Base-by-base conservation (phyloP, 2,113 vertebrate genomes). In the Cyprinus carpio region DNA sequence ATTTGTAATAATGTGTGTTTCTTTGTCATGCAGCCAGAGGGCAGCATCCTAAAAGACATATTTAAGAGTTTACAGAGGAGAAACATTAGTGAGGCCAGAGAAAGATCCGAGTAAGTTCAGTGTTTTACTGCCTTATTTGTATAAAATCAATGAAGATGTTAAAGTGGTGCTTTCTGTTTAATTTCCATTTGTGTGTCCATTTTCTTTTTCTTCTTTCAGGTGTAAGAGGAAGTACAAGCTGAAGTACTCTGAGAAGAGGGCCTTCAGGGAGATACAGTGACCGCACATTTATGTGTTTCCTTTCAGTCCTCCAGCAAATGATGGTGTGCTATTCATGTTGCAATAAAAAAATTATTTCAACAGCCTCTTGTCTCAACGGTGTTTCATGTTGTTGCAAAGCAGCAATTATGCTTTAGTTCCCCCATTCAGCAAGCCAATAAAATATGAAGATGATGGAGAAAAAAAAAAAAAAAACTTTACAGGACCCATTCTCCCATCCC, bases 1-100 rank as follows among this genome's bases (percentile, higher is more conserved):
- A 37, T 56, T n/a, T 34, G 27, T 54, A 4, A 12, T 12, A 15
- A 74, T 51, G 1, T 90, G 91, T 85, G 86, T 88, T 90, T 69
- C 29, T 12, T 1, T 6, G 0, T 87, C 46, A 65, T 84, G 1
- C 93, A 98, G 97, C 97, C 97, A 18, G 96, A 98, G 92, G 97
- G 97, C 90, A 97, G 94, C 79, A 75, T 98, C 65, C 93, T 96
- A 86, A 95, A 91, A 0, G 97, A 98, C 87, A 93, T 96, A 2
- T 98, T 98, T 92, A 97, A 96, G 94, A 98, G 97, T 86, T 91
- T 98, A 40, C 97, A 98, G 93, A 96, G 95, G 90, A 95, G 97
- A 71, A 98, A 96, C 90, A 90, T 98, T 86, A 97, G 98, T 0
- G 97, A 98, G 87, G 96, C 97, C 0, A 92, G 96, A 72, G 95